Evolutionary conservation across 2,113 vertebrate species (phyloP), one percentile per base, ranked within the genome.

Genomic region (Solea senegalensis): DNA sequence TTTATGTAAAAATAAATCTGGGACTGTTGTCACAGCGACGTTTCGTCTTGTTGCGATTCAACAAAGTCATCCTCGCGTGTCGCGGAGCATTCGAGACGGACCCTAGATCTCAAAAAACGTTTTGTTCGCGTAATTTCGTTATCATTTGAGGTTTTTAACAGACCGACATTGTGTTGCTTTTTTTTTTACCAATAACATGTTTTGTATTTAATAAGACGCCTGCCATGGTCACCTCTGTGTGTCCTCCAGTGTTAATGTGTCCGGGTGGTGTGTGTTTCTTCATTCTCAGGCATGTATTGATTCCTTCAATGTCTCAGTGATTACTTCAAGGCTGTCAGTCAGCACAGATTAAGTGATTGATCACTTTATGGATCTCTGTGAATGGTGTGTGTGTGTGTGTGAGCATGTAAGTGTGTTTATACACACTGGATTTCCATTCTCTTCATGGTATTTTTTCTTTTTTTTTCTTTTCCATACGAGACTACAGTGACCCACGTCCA

Each of bases 311-410:
- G 21, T 21, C 21, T 1, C 21, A 21, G 21, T 21, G 21, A 88
- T 84, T 58, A 44, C 12, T 65, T 76, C 54, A 61, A 71, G 76
- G 53, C 81, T 76, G 81, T 72, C 74, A 65, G 58, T 78, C 78
- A 74, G 52, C 62, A 74, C 51, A 86, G 75, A 84, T 60, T 76
- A 77, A 77, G 49, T 62, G 74, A 89, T 76, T 78, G 76, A 87
- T 89, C 71, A 63, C 68, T 71, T 10, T 54, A 69, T 76, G 11
- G 13, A 80, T 82, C 60, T 58, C n/a, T 55, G 39, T 16, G 56
- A n/a, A 65, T 75, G 43, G 10, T n/a, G 40, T 57, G 4, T 9
- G 15, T 43, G 71, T 9, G 69, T 58, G 10, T 15, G 56, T 13
- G 26, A 40, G 49, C 39, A 27, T 44, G 14, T 62, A 60, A 11